These are phyloP conservation scores for Hermetia illucens DNA, from an alignment of 1,140 invertebrate genomes.

Conservation along the genomic window DNA sequence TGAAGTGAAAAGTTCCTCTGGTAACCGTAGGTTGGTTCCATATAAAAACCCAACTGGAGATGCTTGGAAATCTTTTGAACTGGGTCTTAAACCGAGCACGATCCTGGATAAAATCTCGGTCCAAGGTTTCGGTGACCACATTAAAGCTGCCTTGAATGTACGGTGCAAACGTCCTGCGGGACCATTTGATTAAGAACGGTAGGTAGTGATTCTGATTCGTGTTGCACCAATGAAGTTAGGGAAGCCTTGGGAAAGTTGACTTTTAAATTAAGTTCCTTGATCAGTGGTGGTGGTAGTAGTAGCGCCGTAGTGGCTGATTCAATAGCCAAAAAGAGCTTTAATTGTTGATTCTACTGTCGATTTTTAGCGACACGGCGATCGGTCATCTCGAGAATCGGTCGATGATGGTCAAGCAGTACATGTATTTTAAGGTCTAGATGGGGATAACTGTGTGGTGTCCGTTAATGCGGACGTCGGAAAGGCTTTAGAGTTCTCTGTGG, in stretches of 20 bases:
- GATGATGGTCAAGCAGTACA: too few species aligned
- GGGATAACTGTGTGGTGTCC: too few species aligned
- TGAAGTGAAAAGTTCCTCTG: constrained; percentile 8
- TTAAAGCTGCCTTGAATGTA: constrained; percentile 17
- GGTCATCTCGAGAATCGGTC: too few species aligned
- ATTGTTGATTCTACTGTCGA: too few species aligned
- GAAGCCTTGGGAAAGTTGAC: constrained; percentile 12
- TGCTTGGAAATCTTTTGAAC: too few species aligned
- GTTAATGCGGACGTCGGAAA: too few species aligned
- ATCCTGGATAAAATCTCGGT: constrained; percentile 15
- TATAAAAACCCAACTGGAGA: too few species aligned
- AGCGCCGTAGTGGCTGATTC: constrained; percentile 18
- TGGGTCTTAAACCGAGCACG: constrained; percentile 10
- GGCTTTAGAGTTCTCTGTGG: too few species aligned
- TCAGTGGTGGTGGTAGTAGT: constrained; percentile 28
- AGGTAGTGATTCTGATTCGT: constrained; percentile 15
- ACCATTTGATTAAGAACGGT: constrained; percentile 20
- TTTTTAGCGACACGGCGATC: too few species aligned
- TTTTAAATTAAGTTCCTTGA: constrained; percentile 29
- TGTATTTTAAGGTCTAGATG: too few species aligned
- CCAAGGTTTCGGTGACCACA: constrained; percentile 14
- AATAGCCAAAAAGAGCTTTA: too few species aligned
- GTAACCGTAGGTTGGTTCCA: too few species aligned
- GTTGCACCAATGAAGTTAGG: constrained; percentile 7
- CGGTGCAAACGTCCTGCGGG: constrained; percentile 21